A percentile compares a stretch with the other conserved stretches of the same genome.
These are phyloP conservation scores for Eufriesea mexicana DNA, from an alignment of 1,140 invertebrate species.

Conservation along the genomic window DNA sequence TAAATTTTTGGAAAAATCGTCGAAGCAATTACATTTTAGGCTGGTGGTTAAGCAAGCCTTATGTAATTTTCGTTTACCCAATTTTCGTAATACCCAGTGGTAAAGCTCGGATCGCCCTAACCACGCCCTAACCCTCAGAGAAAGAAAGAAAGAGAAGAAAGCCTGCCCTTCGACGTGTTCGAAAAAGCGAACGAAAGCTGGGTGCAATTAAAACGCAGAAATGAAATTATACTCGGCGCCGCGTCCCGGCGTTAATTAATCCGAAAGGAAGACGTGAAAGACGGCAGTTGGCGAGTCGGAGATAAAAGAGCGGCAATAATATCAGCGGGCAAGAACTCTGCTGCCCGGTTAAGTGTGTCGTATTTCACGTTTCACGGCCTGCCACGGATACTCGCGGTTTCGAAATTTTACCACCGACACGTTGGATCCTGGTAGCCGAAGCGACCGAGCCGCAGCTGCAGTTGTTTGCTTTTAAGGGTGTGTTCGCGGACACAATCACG, in stretches of 20 bases:
- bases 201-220: constrained; percentile 51
- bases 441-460: no score
- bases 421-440: no score
- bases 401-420: background rate
- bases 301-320: constrained; percentile 52
- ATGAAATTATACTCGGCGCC: constrained; percentile 41
- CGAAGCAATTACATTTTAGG: no score
- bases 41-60: no score
- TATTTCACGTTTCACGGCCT: constrained; percentile 47
- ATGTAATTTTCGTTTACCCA: no score
- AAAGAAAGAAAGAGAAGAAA: no score
- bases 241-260: constrained; percentile 53
- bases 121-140: background rate
- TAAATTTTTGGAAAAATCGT: no score
- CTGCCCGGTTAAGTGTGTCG: constrained; percentile 40
- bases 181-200: background rate
- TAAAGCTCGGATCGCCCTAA: background rate
- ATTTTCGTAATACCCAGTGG: background rate
- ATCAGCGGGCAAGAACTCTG: constrained; percentile 32
- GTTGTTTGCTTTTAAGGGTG: no score
- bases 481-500: no score
- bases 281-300: background rate
- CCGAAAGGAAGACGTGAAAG: constrained; percentile 1
- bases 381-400: constrained; percentile 6
- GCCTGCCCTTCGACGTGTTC: background rate